Evolutionary conservation across 2,113 vertebrate genomes (phyloP).

Genomic region (human (Homo sapiens)): DNA sequence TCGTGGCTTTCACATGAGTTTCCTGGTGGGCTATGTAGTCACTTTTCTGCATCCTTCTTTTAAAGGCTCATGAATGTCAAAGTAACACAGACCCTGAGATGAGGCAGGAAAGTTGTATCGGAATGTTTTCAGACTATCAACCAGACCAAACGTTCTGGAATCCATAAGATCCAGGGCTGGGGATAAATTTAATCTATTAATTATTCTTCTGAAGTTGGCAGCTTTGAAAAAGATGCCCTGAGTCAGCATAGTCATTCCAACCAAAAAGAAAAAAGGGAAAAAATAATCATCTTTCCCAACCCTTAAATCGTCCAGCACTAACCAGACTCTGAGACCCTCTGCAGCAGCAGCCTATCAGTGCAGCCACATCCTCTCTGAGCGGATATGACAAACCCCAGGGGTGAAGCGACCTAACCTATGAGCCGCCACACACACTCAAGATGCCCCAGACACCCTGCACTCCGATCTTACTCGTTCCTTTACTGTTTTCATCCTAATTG

Average conservation of each 20-base stretch:
- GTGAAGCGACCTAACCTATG: accelerated
- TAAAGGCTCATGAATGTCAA: not conserved
- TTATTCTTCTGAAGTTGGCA: not conserved
- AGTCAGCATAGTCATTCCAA: not conserved
- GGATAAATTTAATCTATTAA: not conserved
- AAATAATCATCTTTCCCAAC: not conserved
- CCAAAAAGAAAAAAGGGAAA: not conserved
- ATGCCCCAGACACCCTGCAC: accelerated
- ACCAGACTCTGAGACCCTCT: not conserved
- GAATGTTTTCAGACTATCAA: not conserved
- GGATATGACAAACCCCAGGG: not conserved
- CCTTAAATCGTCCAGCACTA: not conserved
- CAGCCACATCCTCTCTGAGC: not conserved
- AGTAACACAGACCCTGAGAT: not conserved
- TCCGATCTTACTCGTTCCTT: not conserved
- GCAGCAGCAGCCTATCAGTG: not conserved
- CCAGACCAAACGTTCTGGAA: not conserved
- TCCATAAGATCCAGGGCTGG: not conserved
- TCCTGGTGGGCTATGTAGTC: not conserved
- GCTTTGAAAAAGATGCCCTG: not conserved
- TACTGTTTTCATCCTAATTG: not conserved
- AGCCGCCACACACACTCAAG: not conserved
- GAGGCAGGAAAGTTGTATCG: not conserved
- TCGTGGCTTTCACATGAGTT: not conserved
- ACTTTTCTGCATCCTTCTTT: not conserved